A percentile compares a stretch with the other conserved stretches of the same genome.
These are phyloP conservation scores for Megalopta genalis DNA, from an alignment of 1,140 invertebrate genomes.

Conservation along the genomic window DNA sequence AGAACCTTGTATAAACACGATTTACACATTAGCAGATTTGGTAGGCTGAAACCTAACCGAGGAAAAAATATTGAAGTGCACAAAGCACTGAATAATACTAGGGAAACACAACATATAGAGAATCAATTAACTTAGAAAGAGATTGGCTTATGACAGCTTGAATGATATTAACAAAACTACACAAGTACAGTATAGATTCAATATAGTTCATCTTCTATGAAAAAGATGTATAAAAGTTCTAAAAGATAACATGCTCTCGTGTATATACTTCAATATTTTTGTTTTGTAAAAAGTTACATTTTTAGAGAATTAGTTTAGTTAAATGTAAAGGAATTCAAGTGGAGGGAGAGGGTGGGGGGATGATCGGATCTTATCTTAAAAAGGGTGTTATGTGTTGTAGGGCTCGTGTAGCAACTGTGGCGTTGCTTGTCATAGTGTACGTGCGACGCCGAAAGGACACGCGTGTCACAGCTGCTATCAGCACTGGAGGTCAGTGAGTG, in stretches of 20 bases:
- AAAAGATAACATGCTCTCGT: background rate
- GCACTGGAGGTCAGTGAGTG: slow-evolving; percentile 87
- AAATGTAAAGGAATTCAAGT: slow-evolving; percentile 37
- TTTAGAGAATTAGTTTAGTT: slow-evolving; percentile 24
- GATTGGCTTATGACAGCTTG: slow-evolving; percentile 10
- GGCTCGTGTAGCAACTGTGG: slow-evolving; percentile 89
- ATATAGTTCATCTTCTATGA: slow-evolving; percentile 19
- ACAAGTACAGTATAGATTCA: background rate
- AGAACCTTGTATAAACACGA: slow-evolving; percentile 5
- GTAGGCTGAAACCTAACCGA: slow-evolving; percentile 61
- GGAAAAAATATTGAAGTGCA: slow-evolving; percentile 29
- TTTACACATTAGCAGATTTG: slow-evolving; percentile 28
- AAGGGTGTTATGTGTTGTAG: slow-evolving; percentile 81
- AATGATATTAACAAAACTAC: slow-evolving; percentile 4
- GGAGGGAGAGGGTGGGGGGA: slow-evolving; percentile 62
- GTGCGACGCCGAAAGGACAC: slow-evolving; percentile 87
- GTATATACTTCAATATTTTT: slow-evolving; percentile 18
- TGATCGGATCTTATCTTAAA: slow-evolving; percentile 66
- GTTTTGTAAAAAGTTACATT: slow-evolving; percentile 15
- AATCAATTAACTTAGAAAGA: slow-evolving; percentile 12
- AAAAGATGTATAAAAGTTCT: background rate
- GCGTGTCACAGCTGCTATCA: slow-evolving; percentile 90
- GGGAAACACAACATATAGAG: background rate
- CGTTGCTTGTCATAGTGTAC: slow-evolving; percentile 86
- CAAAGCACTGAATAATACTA: background rate